These are phyloP conservation scores for Leptopilina syphax DNA, from an alignment of 2,888 invertebrate genomes.

Conservation along the genomic window DNA sequence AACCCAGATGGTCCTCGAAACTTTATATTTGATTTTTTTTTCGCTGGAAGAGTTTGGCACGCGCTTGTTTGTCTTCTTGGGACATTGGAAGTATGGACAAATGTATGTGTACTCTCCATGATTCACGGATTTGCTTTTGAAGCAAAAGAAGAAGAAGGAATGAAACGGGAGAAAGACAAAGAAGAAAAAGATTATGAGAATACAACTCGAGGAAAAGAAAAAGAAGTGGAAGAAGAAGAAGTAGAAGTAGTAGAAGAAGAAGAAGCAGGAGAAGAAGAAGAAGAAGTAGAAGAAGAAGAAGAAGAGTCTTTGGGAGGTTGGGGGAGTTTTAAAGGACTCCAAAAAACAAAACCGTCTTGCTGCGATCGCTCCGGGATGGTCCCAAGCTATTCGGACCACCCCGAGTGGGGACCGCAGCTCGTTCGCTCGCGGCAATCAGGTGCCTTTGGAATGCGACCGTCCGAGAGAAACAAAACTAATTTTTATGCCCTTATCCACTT, in stretches of 20 bases:
- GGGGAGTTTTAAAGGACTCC: slow-evolving; percentile 43
- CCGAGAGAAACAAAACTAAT: slow-evolving; percentile 70
- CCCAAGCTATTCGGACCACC: slow-evolving; percentile 73
- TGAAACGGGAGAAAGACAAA: neutral
- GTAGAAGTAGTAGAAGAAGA: neutral
- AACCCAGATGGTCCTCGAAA: too few relatives aligned
- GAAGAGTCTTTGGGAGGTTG: slow-evolving; percentile 33
- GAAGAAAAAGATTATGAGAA: too few relatives aligned
- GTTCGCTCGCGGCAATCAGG: slow-evolving; percentile 71
- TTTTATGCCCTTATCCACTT: slow-evolving; percentile 69
- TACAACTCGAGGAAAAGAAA: too few relatives aligned
- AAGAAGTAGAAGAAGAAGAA: neutral
- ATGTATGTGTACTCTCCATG: neutral
- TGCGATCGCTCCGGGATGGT: slow-evolving; percentile 64
- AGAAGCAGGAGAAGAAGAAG: neutral
- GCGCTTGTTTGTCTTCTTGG: slow-evolving; percentile 2
- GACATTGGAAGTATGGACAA: neutral
- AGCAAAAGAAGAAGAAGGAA: neutral
- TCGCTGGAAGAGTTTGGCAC: too few relatives aligned
- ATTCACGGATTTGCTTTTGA: too few relatives aligned
- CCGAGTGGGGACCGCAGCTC: slow-evolving; percentile 60
- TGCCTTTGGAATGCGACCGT: slow-evolving; percentile 73
- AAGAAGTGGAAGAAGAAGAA: slow-evolving; percentile 37
- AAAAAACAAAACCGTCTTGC: slow-evolving; percentile 58
- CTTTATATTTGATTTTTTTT: too few relatives aligned